Conservation (phyloP, 2,113 vertebrate genomes). For the Spheniscus mendiculus region DNA sequence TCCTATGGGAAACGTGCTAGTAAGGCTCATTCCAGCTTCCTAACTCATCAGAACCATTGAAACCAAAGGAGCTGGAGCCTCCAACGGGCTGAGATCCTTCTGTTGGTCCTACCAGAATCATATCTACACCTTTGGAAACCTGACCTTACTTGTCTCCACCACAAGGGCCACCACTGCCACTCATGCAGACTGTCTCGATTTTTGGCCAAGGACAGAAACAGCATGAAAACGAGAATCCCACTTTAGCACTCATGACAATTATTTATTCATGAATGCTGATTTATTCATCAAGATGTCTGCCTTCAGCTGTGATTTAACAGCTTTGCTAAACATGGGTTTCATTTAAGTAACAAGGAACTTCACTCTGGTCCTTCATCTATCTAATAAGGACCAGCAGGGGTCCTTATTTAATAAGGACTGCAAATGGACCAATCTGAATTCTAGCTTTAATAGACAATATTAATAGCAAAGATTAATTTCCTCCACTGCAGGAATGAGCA, state of each 20-base stretch:
- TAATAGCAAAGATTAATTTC: constrained; percentile 51
- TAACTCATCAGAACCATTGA: not conserved
- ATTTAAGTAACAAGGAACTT: constrained; percentile 58
- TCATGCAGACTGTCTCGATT: not conserved
- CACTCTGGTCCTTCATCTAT: constrained; percentile 30
- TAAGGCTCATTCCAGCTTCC: not conserved
- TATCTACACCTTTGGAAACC: not conserved
- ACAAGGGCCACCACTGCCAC: not conserved
- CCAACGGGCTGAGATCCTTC: not conserved
- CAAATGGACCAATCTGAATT: not conserved
- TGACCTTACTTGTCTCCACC: not conserved
- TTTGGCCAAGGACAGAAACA: not conserved
- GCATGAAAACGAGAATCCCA: not conserved
- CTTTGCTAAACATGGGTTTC: constrained; percentile 48
- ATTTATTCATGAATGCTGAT: constrained; percentile 47
- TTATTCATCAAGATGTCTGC: constrained; percentile 44
- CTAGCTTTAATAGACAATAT: constrained; percentile 24
- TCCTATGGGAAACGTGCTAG: not conserved
- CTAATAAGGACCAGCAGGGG: constrained; percentile 52
- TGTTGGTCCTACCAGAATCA: not conserved
- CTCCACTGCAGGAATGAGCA: constrained; percentile 1
- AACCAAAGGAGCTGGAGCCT: not conserved
- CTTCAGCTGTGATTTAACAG: constrained; percentile 44
- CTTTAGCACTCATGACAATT: constrained; percentile 38
- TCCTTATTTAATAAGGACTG: constrained; percentile 58